phyloP scores from a whole-genome alignment of 2,888 invertebrate genomes.

The Agriopis marginaria region DNA sequence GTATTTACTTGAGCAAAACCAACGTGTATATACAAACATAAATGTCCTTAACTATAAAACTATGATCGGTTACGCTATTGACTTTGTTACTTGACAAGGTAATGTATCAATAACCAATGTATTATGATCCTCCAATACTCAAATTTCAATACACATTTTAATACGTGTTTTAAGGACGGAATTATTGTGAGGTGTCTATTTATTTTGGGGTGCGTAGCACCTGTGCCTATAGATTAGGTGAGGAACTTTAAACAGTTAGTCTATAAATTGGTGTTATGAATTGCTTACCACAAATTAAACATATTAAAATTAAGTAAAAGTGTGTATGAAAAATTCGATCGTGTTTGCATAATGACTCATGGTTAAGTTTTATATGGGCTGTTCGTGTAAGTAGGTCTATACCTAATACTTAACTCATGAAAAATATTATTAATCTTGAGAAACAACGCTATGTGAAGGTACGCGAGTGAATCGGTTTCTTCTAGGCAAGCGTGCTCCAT shows the following conservation, averaged over 20 bases:
- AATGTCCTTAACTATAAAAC: slow-evolving; percentile 51
- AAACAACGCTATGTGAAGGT: no score
- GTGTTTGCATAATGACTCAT: slow-evolving; percentile 2
- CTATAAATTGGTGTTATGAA: slow-evolving; percentile 6
- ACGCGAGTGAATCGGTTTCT: no score
- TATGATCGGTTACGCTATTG: slow-evolving; percentile 52
- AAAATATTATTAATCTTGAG: no score
- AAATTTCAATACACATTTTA: slow-evolving; percentile 13
- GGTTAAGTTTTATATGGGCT: neutral
- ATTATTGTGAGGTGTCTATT: slow-evolving; percentile 5
- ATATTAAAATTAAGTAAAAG: neutral
- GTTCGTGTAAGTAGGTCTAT: neutral
- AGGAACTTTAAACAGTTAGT: slow-evolving; percentile 1
- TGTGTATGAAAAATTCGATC: neutral
- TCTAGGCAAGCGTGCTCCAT: no score
- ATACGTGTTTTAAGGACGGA: neutral
- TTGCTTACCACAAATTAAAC: slow-evolving; percentile 6
- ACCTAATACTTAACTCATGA: neutral
- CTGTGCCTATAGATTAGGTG: slow-evolving; percentile 18
- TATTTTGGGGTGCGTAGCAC: slow-evolving; percentile 20
- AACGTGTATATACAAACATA: slow-evolving; percentile 46
- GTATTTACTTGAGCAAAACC: slow-evolving; percentile 40
- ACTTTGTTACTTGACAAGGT: slow-evolving; percentile 52
- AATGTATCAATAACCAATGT: slow-evolving; percentile 39
- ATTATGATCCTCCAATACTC: slow-evolving; percentile 35